These are phyloP conservation scores for Acrobasis repandana DNA, from an alignment of 2,888 invertebrate species.

Conservation along the genomic window DNA sequence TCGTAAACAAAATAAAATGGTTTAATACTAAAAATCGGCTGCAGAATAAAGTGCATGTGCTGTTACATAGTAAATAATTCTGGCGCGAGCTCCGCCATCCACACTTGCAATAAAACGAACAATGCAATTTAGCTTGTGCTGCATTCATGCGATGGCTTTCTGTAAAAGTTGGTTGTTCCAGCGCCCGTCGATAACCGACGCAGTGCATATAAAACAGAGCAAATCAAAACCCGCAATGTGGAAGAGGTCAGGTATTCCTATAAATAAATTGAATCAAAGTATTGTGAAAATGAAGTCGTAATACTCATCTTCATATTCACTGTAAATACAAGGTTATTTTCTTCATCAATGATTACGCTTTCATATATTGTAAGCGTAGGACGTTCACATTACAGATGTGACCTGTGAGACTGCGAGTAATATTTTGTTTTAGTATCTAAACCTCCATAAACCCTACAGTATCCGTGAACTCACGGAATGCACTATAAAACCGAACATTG, in stretches of 20 bases:
- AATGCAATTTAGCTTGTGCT: conserved; percentile 78
- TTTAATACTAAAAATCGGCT: conserved; percentile 67
- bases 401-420: conserved; percentile 17
- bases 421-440: conserved; percentile 24
- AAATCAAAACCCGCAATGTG: conserved; percentile 43
- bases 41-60: conserved; percentile 73
- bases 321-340: not conserved
- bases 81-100: conserved; percentile 69
- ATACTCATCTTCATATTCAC: no score
- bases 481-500: conserved; percentile 45
- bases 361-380: not conserved
- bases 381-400: not conserved
- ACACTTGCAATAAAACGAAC: conserved; percentile 78
- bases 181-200: conserved; percentile 52
- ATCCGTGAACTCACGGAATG: conserved; percentile 34
- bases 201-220: conserved; percentile 45
- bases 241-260: conserved; percentile 38
- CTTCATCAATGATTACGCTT: not conserved
- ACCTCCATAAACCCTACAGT: conserved; percentile 22
- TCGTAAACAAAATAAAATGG: conserved; percentile 53
- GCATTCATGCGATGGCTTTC: conserved; percentile 67
- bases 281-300: not conserved
- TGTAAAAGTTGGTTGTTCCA: conserved; percentile 60
- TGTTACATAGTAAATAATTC: conserved; percentile 80
- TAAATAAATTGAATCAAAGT: not conserved